phyloP scores from a whole-genome alignment of 2,888 invertebrate genomes.

The Andrena camellia region DNA sequence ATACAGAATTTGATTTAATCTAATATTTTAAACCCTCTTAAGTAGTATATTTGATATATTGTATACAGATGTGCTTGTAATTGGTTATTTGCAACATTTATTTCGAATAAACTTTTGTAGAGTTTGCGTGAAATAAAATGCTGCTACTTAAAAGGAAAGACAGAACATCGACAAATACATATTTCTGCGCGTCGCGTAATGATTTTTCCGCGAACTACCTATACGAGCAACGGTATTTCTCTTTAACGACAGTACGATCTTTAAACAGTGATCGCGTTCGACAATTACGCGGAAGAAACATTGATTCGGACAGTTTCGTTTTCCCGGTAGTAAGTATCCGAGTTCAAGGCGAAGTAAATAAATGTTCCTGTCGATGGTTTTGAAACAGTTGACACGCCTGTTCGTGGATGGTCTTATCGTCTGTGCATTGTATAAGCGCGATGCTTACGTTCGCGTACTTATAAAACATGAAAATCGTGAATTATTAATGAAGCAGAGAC shows the following conservation, averaged over 20 bases:
- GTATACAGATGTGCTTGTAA: constrained; percentile 6
- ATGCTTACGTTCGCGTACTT: too few species aligned
- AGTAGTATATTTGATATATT: constrained; percentile 21
- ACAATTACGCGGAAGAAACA: constrained; percentile 12
- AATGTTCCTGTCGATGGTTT: too few species aligned
- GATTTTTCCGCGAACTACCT: constrained; percentile 1
- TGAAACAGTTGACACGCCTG: too few species aligned
- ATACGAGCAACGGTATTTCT: neutral
- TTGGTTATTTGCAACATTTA: neutral
- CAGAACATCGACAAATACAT: neutral
- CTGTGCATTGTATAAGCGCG: too few species aligned
- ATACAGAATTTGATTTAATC: constrained; percentile 11
- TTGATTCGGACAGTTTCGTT: neutral
- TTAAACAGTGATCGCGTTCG: constrained; percentile 13
- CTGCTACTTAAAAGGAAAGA: neutral
- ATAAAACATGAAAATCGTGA: too few species aligned
- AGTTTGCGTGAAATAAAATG: constrained; percentile 26
- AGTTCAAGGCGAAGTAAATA: too few species aligned
- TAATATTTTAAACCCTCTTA: neutral
- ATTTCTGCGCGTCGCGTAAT: neutral
- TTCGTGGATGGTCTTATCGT: too few species aligned
- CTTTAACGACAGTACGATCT: neutral
- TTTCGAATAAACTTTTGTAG: constrained; percentile 36
- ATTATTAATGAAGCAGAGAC: too few species aligned
- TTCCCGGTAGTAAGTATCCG: neutral